These are phyloP conservation scores for Sinonovacula constricta DNA, from an alignment of 1,140 invertebrate genomes.

Conservation along the genomic window DNA sequence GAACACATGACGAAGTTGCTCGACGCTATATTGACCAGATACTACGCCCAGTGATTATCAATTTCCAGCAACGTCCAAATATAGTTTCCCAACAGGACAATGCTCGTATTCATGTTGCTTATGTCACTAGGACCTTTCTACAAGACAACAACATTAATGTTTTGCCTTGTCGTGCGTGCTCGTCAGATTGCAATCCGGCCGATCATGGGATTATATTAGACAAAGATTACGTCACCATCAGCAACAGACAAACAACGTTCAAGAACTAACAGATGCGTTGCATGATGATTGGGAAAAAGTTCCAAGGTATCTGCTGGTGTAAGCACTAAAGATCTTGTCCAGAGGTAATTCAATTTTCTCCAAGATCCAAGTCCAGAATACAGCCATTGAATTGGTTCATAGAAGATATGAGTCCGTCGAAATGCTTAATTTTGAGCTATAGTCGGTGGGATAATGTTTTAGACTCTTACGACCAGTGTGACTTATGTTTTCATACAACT, in stretches of 20 bases:
- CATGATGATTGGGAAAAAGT: too few species aligned
- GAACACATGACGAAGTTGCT: not conserved
- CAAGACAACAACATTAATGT: not conserved
- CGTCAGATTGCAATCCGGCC: not conserved
- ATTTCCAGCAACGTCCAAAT: not conserved
- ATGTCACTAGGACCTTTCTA: not conserved
- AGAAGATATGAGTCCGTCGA: too few species aligned
- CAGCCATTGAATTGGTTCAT: too few species aligned
- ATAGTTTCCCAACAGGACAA: conserved; percentile 21
- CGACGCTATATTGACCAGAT: conserved; percentile 15
- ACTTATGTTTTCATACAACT: too few species aligned
- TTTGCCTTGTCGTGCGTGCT: not conserved
- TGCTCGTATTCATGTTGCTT: not conserved
- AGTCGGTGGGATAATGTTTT: too few species aligned
- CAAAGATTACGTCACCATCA: not conserved
- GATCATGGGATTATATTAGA: conserved; percentile 4
- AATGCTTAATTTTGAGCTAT: too few species aligned
- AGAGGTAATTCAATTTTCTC: too few species aligned
- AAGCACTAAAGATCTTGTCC: too few species aligned
- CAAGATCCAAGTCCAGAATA: too few species aligned
- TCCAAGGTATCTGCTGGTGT: not conserved
- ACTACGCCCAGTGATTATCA: not conserved
- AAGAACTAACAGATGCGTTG: too few species aligned
- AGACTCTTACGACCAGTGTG: too few species aligned
- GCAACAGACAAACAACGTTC: too few species aligned